Base-by-base conservation (phyloP, 2,113 vertebrate species). In the Tylochromis polylepis region DNA sequence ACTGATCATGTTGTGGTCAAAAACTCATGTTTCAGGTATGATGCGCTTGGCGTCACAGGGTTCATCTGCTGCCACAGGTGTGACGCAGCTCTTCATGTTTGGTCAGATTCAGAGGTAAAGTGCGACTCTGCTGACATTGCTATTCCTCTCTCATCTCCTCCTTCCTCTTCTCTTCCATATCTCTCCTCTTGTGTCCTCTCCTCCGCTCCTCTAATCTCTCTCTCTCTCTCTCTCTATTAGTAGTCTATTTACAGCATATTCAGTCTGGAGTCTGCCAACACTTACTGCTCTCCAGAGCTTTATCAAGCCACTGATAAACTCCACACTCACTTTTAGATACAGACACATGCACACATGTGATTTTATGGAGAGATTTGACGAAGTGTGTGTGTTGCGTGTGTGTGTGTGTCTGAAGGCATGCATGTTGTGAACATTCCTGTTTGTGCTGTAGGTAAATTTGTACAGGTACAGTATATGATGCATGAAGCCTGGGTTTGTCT, bases 181-280 rank as follows among this genome's bases (percentile, higher is more conserved):
- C 91, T 94, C 94, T 91, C 91, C 94, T 94, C 87, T 84, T 79
- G 93, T 92, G 89, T 95, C 94, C 93, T 93, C 92, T 92, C 87
- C 88, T 89, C 86, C 87, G 57, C 84, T 91, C 89, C 88, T 93
- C 90, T 94, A 94, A 95, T 95, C 94, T 93, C 87, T 87, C 83
- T 86, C 90, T 94, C n/a, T n/a, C 93, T 92, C 86, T 88, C 83
- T 87, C 91, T 94, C 92, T 93, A 94, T 95, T 95, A 95, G 94
- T 91, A 92, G 93, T 95, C 95, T 94, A 95, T 95, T 95, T 94
- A 94, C 93, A 91, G 94, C 94, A 36, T 92, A 88, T 93, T 94
- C 91, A 88, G 90, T 89, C 89, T 86, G 87, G 78, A 91, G 91
- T 92, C 93, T 92, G 91, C 89, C 94, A 92, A 89, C 92, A 93